Conservation (phyloP, 2,113 vertebrate species). For the Epinephelus lanceolatus region DNA sequence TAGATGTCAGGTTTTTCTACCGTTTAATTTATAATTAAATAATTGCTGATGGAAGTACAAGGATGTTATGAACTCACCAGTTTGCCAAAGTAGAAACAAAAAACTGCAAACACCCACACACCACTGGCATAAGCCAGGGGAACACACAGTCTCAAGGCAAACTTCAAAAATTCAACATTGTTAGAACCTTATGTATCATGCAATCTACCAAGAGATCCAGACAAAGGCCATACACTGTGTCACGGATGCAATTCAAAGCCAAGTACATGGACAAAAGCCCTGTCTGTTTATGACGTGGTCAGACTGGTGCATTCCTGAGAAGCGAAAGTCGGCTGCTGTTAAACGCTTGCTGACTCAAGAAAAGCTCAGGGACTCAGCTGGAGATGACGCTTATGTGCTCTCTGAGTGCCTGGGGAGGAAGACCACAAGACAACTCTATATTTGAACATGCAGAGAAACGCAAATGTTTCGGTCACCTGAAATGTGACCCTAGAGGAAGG, state of each 20-base stretch:
- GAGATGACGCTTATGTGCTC: neutral
- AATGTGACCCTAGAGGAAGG: neutral
- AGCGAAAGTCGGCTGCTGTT: neutral
- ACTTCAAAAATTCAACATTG: slow-evolving; percentile 2
- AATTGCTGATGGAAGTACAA: neutral
- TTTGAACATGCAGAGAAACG: neutral
- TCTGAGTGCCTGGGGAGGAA: neutral
- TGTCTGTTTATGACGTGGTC: neutral
- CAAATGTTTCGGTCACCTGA: neutral
- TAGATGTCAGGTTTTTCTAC: neutral
- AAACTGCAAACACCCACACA: neutral
- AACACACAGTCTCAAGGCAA: neutral
- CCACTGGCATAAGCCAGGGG: neutral
- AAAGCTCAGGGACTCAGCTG: slow-evolving; percentile 12
- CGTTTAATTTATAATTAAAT: neutral
- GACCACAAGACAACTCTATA: neutral
- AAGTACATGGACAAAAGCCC: slow-evolving; percentile 15
- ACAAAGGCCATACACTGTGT: slow-evolving; percentile 51
- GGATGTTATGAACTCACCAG: neutral
- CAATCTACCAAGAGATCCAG: slow-evolving; percentile 6
- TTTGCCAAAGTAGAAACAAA: neutral
- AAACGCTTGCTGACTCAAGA: neutral
- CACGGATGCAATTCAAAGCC: slow-evolving; percentile 29
- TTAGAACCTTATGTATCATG: slow-evolving; percentile 4
- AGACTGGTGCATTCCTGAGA: neutral